Evolutionary conservation across 2,888 invertebrate genomes (phyloP).

Genomic region (Colostygia pectinataria): DNA sequence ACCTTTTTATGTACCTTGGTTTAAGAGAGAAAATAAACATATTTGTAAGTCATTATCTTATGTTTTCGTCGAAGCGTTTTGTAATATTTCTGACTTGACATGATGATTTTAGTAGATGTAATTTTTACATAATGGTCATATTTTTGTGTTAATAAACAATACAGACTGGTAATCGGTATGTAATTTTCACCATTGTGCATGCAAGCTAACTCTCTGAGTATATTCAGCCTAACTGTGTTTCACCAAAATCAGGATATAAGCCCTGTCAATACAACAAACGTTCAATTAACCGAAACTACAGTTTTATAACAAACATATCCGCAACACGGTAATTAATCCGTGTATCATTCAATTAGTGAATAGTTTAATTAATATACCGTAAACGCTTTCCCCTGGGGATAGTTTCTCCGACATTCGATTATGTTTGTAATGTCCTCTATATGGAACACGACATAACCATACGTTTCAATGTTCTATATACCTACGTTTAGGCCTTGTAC

Average conservation of each 20-base stretch:
- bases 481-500: too few relatives aligned
- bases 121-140: too few relatives aligned
- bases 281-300: conserved; percentile 21
- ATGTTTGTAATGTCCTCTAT: conserved; percentile 46
- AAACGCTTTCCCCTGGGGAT: conserved; percentile 44
- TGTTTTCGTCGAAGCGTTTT: too few relatives aligned
- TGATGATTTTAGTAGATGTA: too few relatives aligned
- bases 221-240: background rate
- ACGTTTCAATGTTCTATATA: too few relatives aligned
- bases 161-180: too few relatives aligned
- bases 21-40: too few relatives aligned
- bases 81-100: too few relatives aligned
- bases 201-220: background rate
- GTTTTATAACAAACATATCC: conserved; percentile 30
- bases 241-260: background rate
- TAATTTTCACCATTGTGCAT: too few relatives aligned
- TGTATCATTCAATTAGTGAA: conserved; percentile 59
- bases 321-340: conserved; percentile 43
- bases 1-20: too few relatives aligned
- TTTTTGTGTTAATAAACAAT: too few relatives aligned
- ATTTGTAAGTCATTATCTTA: too few relatives aligned
- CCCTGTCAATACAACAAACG: conserved; percentile 12
- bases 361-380: conserved; percentile 63
- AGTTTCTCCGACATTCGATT: conserved; percentile 51
- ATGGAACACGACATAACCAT: background rate